Evolutionary conservation across 2,797 vertebrate genomes (phyloP).

Genomic region (Oryzias dopingdopingensis): DNA sequence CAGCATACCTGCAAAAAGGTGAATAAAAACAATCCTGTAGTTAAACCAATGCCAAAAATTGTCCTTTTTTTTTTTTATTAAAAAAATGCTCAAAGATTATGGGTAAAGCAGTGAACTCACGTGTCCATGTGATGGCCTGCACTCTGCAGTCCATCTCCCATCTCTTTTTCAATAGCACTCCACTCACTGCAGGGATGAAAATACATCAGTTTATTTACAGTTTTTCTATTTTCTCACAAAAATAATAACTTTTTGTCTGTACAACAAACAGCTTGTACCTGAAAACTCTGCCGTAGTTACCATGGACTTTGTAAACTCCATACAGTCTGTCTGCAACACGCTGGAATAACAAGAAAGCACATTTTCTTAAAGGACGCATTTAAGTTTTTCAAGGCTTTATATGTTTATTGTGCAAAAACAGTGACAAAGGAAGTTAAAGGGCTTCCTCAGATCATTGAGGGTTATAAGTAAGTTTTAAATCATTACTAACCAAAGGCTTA

Average conservation of each 20-base stretch:
- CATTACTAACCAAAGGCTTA: background rate
- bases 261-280: conserved; percentile 77
- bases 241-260: background rate
- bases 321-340: conserved; percentile 95
- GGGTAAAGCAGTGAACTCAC: conserved; percentile 72
- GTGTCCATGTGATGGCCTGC: conserved; percentile 99
- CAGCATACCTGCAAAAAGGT: conserved; percentile 83
- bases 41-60: background rate
- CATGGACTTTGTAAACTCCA: conserved; percentile 98
- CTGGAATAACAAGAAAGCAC: conserved; percentile 62
- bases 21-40: background rate
- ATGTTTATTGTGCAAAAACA: background rate
- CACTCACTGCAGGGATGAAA: conserved; percentile 83
- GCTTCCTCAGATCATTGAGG: background rate
- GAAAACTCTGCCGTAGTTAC: conserved; percentile 97
- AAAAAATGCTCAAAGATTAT: background rate
- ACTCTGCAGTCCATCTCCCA: conserved; percentile 98
- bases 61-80: background rate
- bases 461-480: background rate
- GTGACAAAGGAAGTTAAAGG: background rate
- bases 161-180: conserved; percentile 98
- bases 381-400: too few species aligned
- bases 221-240: too few species aligned
- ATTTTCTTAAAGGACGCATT: background rate
- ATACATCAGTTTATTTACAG: background rate